Conservation (phyloP, 2,888 invertebrate genomes). For the Gari tellinella region DNA sequence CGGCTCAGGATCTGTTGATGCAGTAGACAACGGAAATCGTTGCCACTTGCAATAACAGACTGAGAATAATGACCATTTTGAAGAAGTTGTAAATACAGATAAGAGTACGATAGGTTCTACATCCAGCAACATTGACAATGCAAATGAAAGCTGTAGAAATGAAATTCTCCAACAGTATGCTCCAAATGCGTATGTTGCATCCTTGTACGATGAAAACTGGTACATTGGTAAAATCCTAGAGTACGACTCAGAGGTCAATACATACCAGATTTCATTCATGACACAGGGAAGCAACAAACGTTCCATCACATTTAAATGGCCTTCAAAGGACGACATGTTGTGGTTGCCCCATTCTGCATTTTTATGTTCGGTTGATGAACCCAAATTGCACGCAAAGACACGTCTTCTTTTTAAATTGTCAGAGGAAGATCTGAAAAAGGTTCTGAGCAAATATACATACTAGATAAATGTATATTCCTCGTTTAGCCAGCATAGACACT, state of each 20-base stretch:
- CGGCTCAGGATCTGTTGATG: background rate
- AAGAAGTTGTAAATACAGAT: background rate
- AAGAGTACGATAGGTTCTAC: background rate
- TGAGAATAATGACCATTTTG: background rate
- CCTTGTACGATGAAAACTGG: conserved; percentile 16
- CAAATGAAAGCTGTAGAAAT: too few species aligned
- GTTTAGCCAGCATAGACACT: too few species aligned
- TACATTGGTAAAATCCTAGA: conserved; percentile 12
- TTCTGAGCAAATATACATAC: background rate
- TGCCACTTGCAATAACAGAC: background rate
- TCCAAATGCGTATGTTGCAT: conserved; percentile 6
- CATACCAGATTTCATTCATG: conserved; percentile 10
- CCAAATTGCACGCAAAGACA: conserved; percentile 11
- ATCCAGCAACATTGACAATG: background rate
- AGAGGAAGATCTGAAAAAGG: background rate
- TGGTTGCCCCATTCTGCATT: conserved; percentile 6
- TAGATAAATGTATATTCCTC: too few species aligned
- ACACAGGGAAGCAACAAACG: background rate
- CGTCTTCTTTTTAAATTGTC: conserved; percentile 13
- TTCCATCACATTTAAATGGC: conserved; percentile 13
- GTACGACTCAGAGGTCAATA: conserved; percentile 6
- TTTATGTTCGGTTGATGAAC: conserved; percentile 17
- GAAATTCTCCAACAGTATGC: background rate
- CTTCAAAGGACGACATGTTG: background rate
- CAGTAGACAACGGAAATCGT: background rate